Percentiles rank a stretch among this genome's conserved stretches.
Conservation (phyloP, 1,140 invertebrate species). For the Drosophila athabasca region DNA sequence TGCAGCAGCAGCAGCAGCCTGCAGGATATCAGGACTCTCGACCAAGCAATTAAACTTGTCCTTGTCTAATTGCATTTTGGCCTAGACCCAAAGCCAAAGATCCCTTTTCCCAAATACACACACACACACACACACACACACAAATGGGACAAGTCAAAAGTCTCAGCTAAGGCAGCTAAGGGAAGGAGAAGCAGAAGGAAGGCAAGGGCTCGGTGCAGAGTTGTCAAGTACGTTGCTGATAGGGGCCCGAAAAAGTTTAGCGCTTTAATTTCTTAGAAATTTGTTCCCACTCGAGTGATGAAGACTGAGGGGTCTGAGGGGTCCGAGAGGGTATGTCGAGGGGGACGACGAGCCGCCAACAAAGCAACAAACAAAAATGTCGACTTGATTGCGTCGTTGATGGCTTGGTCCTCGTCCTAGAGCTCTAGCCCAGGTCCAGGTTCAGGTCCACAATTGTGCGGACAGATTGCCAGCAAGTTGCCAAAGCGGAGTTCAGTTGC, state of each 20-base stretch:
- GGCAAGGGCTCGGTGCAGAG: constrained; percentile 59
- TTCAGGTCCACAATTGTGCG: constrained; percentile 66
- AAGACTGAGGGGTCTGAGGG: no score
- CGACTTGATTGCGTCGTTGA: constrained; percentile 79
- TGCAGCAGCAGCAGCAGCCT: constrained; percentile 41
- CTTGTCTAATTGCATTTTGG: constrained; percentile 81
- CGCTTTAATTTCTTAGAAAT: constrained; percentile 81
- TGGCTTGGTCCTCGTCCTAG: constrained; percentile 43
- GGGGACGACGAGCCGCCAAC: constrained; percentile 42
- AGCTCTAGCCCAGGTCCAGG: constrained; percentile 7
- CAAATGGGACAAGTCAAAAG: constrained; percentile 70
- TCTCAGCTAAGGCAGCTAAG: constrained; percentile 25
- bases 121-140: neutral
- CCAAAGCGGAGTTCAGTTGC: constrained; percentile 36
- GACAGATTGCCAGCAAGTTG: constrained; percentile 72
- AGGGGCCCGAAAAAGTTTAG: constrained; percentile 76
- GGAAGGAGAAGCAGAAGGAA: neutral
- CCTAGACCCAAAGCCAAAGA: constrained; percentile 31
- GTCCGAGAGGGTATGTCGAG: no score
- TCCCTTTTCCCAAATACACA: neutral
- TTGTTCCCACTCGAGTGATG: constrained; percentile 50
- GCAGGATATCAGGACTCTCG: constrained; percentile 28
- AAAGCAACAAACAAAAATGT: constrained; percentile 80
- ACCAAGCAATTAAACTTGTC: constrained; percentile 82
- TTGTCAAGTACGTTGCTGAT: constrained; percentile 78